Evolutionary conservation across 2,797 vertebrate genomes (phyloP).

Genomic region (Platalea minor): DNA sequence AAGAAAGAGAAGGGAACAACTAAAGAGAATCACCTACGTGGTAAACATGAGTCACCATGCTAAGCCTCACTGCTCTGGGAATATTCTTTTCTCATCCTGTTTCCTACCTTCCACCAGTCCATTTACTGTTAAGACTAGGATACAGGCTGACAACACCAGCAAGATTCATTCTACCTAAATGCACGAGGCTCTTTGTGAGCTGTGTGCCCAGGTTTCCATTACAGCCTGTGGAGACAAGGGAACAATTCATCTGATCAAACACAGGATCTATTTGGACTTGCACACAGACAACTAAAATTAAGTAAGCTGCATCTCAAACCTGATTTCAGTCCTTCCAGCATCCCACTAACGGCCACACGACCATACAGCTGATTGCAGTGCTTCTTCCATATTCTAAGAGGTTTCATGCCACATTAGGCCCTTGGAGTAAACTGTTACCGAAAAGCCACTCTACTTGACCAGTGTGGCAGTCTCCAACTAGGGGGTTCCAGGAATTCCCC

Average conservation of each 20-base stretch:
- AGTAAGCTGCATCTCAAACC: neutral
- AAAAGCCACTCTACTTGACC: neutral
- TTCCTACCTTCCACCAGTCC: neutral
- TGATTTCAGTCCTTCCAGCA: neutral
- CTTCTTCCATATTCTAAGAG: neutral
- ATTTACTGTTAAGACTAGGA: neutral
- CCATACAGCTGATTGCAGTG: neutral
- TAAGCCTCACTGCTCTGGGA: neutral
- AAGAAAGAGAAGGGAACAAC: neutral
- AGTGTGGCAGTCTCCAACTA: neutral
- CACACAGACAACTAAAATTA: neutral
- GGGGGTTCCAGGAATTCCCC: neutral
- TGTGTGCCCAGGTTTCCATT: neutral
- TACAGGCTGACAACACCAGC: neutral
- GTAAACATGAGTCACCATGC: neutral
- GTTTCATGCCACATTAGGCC: neutral
- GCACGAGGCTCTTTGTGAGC: fast-evolving
- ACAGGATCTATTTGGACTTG: neutral
- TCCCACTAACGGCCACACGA: neutral
- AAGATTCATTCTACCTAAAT: neutral
- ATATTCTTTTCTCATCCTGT: neutral
- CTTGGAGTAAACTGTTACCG: neutral
- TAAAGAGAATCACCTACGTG: neutral
- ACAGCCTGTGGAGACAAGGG: neutral
- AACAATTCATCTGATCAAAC: neutral